Base-by-base conservation (phyloP, 2,797 vertebrate species). In the Neosalanx taihuensis region DNA sequence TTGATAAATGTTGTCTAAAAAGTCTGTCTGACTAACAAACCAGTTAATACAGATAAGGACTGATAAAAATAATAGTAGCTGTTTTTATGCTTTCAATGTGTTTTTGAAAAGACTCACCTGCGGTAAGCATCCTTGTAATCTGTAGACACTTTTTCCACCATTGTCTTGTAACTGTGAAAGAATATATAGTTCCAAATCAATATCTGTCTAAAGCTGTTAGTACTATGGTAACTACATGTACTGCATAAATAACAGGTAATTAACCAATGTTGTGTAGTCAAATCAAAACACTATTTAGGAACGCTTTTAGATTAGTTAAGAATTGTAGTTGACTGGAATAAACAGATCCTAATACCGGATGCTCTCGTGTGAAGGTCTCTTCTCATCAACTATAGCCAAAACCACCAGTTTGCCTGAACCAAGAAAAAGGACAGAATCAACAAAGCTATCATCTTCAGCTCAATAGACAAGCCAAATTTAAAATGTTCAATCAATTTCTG, bases 371-470 rank as follows among this genome's bases (percentile, higher is more conserved):
- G 93, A 91, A 57, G 82, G 86, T 33, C 90, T 92, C 80, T 88
- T 94, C 72, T 95, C 93, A 85, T 96, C 94, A 87, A 97, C 91
- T 79, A 99, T 78, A 33, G 92, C 95, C 73, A 98, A 84, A 75
- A 91, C 89, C 79, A 98, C 92, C 79, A 98, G 92, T 86, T 97
- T 98, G 83, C 93, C 97, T 99, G 88, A 4, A 26, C 10, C 65
- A 69, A 9, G 64, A 9, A 17, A 62, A 31, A 65, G 15, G 26
- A 68, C 15, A 69, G 64, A 65, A 58, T 49, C 73, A 67, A 1
- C 31, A 59, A 56, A 56, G 49, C 12, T 51, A 51, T 56, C 2
- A 53, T 56, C 26, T 13, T 49, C 67, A 57, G 26, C 15, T n/a
- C 18, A 63, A 17, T n/a, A 35, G 5, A 41, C 23, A 57, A 57